Base-by-base conservation (phyloP, 2,888 invertebrate species). In the Epistrophe eligans region DNA sequence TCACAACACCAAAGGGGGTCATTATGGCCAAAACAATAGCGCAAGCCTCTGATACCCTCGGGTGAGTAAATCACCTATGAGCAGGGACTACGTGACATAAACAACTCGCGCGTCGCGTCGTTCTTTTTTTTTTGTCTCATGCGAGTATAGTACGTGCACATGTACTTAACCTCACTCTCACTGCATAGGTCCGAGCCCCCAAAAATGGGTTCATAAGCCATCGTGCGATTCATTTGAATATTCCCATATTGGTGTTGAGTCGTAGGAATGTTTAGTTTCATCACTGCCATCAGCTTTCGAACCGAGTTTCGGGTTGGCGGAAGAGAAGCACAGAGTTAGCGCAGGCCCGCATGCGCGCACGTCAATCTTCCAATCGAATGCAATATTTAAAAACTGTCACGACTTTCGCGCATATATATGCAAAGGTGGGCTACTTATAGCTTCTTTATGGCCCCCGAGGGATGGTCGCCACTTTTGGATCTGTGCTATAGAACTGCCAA, bases 341-440 rank as follows among this genome's bases (percentile, higher is more conserved):
- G 13, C 15, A 40, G 43, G 52, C 77, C 82, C 79, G 82, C 82
- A 87, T 87, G 79, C 79, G 76, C 77, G 74, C 74, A 87, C 79
- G 79, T 87, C 87, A 87, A 87, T 83, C 76, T 60, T 15, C 64
- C 71, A 66, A 79, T 87, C 87, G 87, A 74, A 67, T 71, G 87
- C 70, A 82, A 87, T 87, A 83, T 87, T 87, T 87, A 87, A 87
- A 87, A 87, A 87, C 87, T 87, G 87, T 87, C 87, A 87, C 87
- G 87, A 87, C 79, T 87, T 73, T 70, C 85, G 85, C 85, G 77
- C 40, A 70, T 35, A 35, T 35, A 35, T 55, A 79, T 71, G 82
- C 77, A 66, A 71, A 81, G 70, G 64, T 79, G 74, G 64, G 70
- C 82, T 74, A 76, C 79, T 79, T 79, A 79, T 60, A 71, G 79